These are phyloP conservation scores for Xyrichtys novacula DNA, from an alignment of 2,797 vertebrate genomes.

Conservation along the genomic window DNA sequence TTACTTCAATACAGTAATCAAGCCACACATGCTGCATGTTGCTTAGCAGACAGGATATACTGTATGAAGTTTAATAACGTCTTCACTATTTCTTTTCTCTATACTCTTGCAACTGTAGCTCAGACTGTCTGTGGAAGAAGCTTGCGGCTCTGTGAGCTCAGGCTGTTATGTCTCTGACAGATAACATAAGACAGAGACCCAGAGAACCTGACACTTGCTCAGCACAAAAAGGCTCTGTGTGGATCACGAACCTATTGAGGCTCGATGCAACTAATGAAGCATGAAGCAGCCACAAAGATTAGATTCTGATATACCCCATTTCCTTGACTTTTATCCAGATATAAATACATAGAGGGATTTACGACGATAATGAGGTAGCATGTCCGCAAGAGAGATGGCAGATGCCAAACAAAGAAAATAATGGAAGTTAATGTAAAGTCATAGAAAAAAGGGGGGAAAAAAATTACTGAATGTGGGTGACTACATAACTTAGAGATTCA, in stretches of 20 bases:
- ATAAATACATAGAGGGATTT: constrained; percentile 7
- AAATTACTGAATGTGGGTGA: not conserved
- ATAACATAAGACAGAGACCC: constrained; percentile 44
- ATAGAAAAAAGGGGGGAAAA: not conserved
- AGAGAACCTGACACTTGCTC: constrained; percentile 49
- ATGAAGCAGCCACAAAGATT: constrained; percentile 19
- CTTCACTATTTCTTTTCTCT: constrained; percentile 1
- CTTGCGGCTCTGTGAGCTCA: constrained; percentile 31
- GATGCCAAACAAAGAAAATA: constrained; percentile 3
- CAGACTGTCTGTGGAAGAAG: constrained; percentile 10
- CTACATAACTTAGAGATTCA: not conserved
- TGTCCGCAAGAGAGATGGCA: constrained; percentile 10
- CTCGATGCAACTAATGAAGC: constrained; percentile 15
- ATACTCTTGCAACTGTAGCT: constrained; percentile 16
- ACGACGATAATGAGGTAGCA: not conserved
- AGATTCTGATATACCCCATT: constrained; percentile 45
- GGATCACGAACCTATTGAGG: constrained; percentile 30
- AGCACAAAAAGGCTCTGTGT: constrained; percentile 36
- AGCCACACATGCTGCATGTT: not conserved
- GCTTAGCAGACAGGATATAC: constrained; percentile 19
- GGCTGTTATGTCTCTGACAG: constrained; percentile 35
- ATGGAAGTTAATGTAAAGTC: constrained; percentile 7
- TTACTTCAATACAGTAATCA: constrained; percentile 3
- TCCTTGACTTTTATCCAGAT: constrained; percentile 25
- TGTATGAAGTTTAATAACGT: constrained; percentile 14